These are phyloP conservation scores for Anastrepha obliqua DNA, from an alignment of 1,140 invertebrate genomes.

Conservation along the genomic window DNA sequence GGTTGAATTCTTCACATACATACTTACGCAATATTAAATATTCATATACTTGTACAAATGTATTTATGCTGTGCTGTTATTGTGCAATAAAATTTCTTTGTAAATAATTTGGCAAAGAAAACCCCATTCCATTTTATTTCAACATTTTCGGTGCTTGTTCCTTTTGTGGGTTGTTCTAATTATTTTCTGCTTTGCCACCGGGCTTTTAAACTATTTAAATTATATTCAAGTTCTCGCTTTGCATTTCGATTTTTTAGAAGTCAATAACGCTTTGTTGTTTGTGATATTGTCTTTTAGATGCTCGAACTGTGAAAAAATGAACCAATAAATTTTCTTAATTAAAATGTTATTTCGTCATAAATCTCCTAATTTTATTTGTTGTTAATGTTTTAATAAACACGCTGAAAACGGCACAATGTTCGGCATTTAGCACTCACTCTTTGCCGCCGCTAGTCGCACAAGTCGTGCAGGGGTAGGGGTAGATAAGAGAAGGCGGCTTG, in stretches of 20 bases:
- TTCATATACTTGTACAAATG: too few relatives aligned
- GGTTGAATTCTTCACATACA: too few relatives aligned
- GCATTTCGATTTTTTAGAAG: background rate
- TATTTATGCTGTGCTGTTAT: background rate
- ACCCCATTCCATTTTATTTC: background rate
- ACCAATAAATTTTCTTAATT: constrained; percentile 50
- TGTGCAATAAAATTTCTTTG: background rate
- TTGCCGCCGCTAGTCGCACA: background rate
- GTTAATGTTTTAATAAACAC: constrained; percentile 49
- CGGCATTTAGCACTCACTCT: background rate
- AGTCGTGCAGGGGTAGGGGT: background rate
- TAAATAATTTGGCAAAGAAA: background rate
- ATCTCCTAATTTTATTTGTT: constrained; percentile 45
- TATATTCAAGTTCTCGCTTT: background rate
- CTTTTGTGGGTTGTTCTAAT: background rate
- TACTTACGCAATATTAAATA: too few relatives aligned
- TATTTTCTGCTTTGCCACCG: background rate
- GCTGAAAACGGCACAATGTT: background rate
- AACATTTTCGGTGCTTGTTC: background rate
- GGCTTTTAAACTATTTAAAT: constrained; percentile 19
- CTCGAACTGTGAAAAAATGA: background rate
- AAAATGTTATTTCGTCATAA: constrained; percentile 43
- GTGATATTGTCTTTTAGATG: background rate
- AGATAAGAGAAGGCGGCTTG: background rate
- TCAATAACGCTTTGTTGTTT: background rate